phyloP scores from a whole-genome alignment of 1,140 invertebrate genomes.

The Nasonia longicornis region DNA sequence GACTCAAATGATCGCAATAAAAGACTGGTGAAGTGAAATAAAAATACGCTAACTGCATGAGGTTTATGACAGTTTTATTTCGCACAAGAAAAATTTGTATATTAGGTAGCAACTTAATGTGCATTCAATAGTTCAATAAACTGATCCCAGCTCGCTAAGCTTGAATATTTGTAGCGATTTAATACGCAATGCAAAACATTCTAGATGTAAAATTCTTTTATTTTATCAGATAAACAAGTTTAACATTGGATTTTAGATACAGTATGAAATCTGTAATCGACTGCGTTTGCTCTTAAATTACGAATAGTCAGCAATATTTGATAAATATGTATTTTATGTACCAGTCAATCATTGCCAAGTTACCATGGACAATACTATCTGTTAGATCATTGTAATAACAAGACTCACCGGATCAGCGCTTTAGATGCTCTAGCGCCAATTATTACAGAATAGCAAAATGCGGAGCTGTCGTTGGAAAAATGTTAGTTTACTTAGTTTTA shows the following conservation, averaged over 20 bases:
- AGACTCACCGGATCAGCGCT: not conserved
- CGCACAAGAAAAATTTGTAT: not conserved
- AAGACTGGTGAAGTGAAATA: not conserved
- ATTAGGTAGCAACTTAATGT: not conserved
- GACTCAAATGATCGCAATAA: not conserved
- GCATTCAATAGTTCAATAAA: not conserved
- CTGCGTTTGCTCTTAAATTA: not conserved
- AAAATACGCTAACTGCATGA: not conserved
- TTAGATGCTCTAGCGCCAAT: not conserved
- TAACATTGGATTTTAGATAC: no score
- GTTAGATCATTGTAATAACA: constrained; percentile 4
- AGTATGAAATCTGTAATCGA: not conserved
- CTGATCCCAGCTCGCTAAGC: not conserved
- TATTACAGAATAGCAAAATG: not conserved
- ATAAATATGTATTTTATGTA: not conserved
- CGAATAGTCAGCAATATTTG: not conserved
- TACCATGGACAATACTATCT: constrained; percentile 24
- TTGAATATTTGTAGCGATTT: not conserved
- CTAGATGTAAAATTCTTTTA: not conserved
- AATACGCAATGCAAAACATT: not conserved
- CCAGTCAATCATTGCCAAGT: constrained; percentile 26
- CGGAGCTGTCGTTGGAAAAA: not conserved
- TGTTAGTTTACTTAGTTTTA: not conserved
- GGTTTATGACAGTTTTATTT: not conserved
- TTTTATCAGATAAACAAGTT: no score